These are phyloP conservation scores for Ciona savignyi DNA, from an alignment of 23 tunicate species.

Conservation along the genomic window DNA sequence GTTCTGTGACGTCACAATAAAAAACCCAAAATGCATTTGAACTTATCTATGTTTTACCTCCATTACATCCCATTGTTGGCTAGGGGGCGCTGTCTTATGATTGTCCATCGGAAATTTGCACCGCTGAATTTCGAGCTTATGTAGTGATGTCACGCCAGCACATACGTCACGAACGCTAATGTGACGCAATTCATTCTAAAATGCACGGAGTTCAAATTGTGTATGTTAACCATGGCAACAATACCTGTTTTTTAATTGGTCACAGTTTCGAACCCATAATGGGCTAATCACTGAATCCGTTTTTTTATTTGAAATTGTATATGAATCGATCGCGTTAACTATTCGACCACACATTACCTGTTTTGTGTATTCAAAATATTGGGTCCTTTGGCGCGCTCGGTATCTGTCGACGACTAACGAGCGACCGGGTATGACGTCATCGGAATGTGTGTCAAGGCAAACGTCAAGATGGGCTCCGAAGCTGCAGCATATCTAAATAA, in stretches of 20 bases:
- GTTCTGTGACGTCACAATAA: slow-evolving; percentile 8
- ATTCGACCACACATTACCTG: slow-evolving; percentile 44
- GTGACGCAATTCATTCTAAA: slow-evolving; percentile 81
- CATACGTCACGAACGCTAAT: slow-evolving; percentile 74
- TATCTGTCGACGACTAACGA: slow-evolving; percentile 44
- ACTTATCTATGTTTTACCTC: slow-evolving; percentile 2
- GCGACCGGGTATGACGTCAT: slow-evolving; percentile 72
- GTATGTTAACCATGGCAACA: no score
- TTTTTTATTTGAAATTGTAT: no score
- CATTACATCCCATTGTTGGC: slow-evolving; percentile 62
- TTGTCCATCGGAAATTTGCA: slow-evolving; percentile 71
- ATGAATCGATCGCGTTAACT: no score
- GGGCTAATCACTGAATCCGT: no score
- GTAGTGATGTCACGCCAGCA: not conserved
- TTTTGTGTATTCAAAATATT: slow-evolving; percentile 83
- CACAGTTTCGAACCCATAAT: no score
- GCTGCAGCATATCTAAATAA: no score
- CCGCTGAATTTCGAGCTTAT: slow-evolving; percentile 68
- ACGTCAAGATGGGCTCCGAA: slow-evolving; percentile 55
- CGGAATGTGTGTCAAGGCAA: slow-evolving; percentile 61
- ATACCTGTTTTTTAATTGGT: no score
- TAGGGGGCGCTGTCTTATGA: slow-evolving; percentile 34
- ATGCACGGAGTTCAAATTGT: no score
- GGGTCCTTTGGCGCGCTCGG: slow-evolving; percentile 24
- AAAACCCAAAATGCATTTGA: not conserved